phyloP scores from a whole-genome alignment of 92 coral and sea anemone genomes.

The Chrysogorgia sp. region DNA sequence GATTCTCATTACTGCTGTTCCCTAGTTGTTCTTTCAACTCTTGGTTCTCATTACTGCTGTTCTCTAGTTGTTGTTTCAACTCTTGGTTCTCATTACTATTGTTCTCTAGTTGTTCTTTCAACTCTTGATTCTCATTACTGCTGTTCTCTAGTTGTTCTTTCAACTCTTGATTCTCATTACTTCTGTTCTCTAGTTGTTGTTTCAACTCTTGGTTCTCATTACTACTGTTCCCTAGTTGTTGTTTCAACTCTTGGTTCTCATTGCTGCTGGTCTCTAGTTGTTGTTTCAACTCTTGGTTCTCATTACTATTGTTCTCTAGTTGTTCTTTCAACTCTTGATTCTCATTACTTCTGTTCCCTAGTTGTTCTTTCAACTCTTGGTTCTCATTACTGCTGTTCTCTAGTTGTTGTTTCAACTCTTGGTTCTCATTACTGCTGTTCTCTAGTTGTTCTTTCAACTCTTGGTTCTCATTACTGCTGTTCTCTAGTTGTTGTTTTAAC shows the following conservation, averaged over 20 bases:
- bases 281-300: background rate
- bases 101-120: slow-evolving; percentile 1
- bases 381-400: background rate
- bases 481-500: background rate
- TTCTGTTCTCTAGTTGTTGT: background rate
- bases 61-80: background rate
- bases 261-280: background rate
- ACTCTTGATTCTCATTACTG: background rate
- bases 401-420: background rate
- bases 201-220: background rate
- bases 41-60: background rate
- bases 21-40: background rate
- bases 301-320: background rate
- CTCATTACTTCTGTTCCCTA: background rate
- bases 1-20: background rate
- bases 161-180: background rate
- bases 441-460: background rate
- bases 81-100: background rate
- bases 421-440: background rate
- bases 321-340: slow-evolving; percentile 7
- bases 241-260: background rate
- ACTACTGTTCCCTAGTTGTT: background rate
- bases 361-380: slow-evolving; percentile 3
- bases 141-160: background rate
- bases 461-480: background rate